Evolutionary conservation across 2,113 vertebrate genomes (phyloP).

Genomic region (Psephotus haematonotus): DNA sequence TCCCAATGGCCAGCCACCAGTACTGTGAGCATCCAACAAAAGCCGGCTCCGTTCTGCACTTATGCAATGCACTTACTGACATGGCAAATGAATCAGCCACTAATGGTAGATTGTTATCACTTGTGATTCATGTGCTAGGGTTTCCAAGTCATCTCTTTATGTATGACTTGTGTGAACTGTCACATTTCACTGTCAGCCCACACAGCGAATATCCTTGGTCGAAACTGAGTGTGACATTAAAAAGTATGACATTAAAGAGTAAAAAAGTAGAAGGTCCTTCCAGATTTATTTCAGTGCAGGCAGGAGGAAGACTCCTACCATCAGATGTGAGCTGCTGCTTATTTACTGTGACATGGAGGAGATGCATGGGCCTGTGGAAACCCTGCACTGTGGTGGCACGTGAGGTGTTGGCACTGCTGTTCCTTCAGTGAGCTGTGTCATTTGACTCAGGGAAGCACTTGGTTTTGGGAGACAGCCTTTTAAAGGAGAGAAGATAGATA

Average conservation of each 20-base stretch:
- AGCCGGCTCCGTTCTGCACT: not conserved
- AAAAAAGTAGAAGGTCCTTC: not conserved
- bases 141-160: not conserved
- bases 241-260: not conserved
- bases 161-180: not conserved
- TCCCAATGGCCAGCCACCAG: not conserved
- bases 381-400: accelerated
- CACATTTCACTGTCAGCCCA: not conserved
- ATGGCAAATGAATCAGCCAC: not conserved
- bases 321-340: not conserved
- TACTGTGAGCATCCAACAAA: not conserved
- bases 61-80: not conserved
- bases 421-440: accelerated
- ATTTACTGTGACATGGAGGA: accelerated
- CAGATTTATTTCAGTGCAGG: not conserved
- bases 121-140: not conserved
- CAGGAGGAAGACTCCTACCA: not conserved
- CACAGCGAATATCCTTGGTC: not conserved
- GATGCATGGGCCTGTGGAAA: accelerated
- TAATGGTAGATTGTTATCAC: not conserved
- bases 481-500: not conserved
- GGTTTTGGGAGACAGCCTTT: not conserved
- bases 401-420: accelerated
- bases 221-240: not conserved
- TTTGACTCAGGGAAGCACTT: not conserved